Evolutionary conservation across 2,113 vertebrate species (phyloP), one percentile per base, ranked within the genome.

Genomic region (Arenaria interpres): DNA sequence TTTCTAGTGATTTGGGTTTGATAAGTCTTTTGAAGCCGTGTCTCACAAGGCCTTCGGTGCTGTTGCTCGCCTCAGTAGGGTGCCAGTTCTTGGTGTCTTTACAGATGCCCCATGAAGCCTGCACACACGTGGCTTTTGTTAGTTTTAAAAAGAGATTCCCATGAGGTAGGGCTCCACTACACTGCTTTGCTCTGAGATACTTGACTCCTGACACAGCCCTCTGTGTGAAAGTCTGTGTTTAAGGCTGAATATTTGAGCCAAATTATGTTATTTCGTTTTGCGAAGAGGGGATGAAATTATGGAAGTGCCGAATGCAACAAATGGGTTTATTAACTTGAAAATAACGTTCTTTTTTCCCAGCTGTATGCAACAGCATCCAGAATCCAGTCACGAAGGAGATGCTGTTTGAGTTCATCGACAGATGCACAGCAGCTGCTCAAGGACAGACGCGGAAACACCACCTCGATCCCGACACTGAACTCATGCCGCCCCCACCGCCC

Each of bases 321-420:
- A 57, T 60, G 2, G 1, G 20, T 86, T 85, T 25, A 28, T 56
- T 94, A 88, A 93, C 51, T 28, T 75, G 51, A 85, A 37, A 33
- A 66, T 27, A 1, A 1, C 86, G 33, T 89, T 86, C 76, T 97
- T 93, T 95, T 73, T 97, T 91, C 89, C 62, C 98, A 99, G 99
- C 99, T 96, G 99, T 99, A 78, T 99, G 99, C 93, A 99, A 99
- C 95, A 99, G 99, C 97, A 99, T 99, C 98, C 97, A 98, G 95
- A 98, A 99, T 91, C 99, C 99, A 4, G 99, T 99, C 96, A 99
- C 99, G 2, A 99, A 99, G 98, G 99, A 99, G 96, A 99, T 99
- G 95, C 98, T 99, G 50, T 98, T 99, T 87, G 98, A 99, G 98
- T 99, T 99, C 85, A 98, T 99, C 88, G 99, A 99, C 95, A 98